Evolutionary conservation across 2,888 invertebrate species (phyloP).

Genomic region (Sarcophaga rosellei): DNA sequence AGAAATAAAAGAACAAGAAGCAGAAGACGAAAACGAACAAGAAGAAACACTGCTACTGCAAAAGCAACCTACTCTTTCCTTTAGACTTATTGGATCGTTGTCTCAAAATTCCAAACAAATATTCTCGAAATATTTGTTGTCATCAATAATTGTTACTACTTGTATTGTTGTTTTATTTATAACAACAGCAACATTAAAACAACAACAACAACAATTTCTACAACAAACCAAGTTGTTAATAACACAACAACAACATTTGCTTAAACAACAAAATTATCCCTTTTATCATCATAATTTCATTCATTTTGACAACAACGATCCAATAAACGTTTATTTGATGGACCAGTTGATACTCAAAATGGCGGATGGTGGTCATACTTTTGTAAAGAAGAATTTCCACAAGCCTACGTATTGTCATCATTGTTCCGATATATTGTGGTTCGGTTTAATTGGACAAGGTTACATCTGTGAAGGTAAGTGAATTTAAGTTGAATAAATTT

Average conservation of each 20-base stretch:
- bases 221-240: not conserved
- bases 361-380: slow-evolving; percentile 94
- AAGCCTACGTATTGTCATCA: slow-evolving; percentile 99
- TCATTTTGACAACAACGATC: slow-evolving; percentile 65
- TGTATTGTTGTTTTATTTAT: not conserved
- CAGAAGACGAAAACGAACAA: slow-evolving; percentile 43
- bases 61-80: slow-evolving; percentile 42
- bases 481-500: not conserved
- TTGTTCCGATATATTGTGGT: slow-evolving; percentile 99
- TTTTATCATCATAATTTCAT: not conserved
- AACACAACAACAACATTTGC: slow-evolving; percentile 27
- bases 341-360: slow-evolving; percentile 77
- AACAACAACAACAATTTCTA: slow-evolving; percentile 45
- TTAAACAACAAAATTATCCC: slow-evolving; percentile 18
- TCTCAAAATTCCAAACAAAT: slow-evolving; percentile 47
- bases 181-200: slow-evolving; percentile 11
- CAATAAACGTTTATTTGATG: slow-evolving; percentile 65
- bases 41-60: slow-evolving; percentile 44
- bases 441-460: slow-evolving; percentile 98
- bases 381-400: slow-evolving; percentile 99
- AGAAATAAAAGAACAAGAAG: slow-evolving; percentile 49
- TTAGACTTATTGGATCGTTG: slow-evolving; percentile 62
- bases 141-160: slow-evolving; percentile 25
- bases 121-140: slow-evolving; percentile 30
- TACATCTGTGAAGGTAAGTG: slow-evolving; percentile 98